Percentiles rank a stretch among this genome's conserved stretches.
These are phyloP conservation scores for Clinocottus analis DNA, from an alignment of 2,113 vertebrate genomes.

Conservation along the genomic window DNA sequence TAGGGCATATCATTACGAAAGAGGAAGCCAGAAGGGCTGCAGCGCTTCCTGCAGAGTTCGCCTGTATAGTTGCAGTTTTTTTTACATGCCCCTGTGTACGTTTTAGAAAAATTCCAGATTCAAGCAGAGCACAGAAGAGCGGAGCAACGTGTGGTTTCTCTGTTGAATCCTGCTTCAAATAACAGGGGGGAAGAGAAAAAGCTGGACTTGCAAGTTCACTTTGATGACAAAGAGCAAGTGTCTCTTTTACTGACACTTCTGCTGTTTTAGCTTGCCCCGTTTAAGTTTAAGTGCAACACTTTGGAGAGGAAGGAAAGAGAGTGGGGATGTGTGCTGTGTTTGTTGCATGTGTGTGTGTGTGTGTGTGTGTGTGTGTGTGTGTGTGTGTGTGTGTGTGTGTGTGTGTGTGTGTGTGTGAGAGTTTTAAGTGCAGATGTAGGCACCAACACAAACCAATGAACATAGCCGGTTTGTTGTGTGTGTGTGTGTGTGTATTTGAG, in stretches of 20 bases:
- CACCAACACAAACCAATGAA: conserved; percentile 39
- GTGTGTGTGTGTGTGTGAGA: conserved; percentile 19
- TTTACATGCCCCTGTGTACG: not conserved
- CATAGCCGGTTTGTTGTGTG: not conserved
- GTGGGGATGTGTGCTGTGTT: conserved; percentile 12
- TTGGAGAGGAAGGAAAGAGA: conserved; percentile 21
- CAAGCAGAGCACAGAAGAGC: conserved; percentile 10
- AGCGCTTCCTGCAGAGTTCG: not conserved
- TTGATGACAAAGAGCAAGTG: conserved; percentile 36
- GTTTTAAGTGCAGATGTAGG: conserved; percentile 56
- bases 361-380: conserved; percentile 6
- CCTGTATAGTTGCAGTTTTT: not conserved
- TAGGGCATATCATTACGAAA: not conserved
- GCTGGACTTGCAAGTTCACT: conserved; percentile 55
- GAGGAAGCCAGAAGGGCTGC: not conserved
- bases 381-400: conserved; percentile 8
- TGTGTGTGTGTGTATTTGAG: conserved; percentile 9
- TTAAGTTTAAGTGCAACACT: conserved; percentile 34
- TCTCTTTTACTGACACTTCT: conserved; percentile 32
- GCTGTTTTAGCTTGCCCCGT: conserved; percentile 57
- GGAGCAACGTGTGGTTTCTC: conserved; percentile 52
- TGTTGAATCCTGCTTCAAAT: conserved; percentile 33
- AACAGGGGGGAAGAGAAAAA: conserved; percentile 6
- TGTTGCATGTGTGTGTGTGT: not conserved
- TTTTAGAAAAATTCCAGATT: conserved; percentile 43